These are phyloP conservation scores for Elymnias hypermnestra DNA, from an alignment of 1,140 invertebrate genomes.

Conservation along the genomic window DNA sequence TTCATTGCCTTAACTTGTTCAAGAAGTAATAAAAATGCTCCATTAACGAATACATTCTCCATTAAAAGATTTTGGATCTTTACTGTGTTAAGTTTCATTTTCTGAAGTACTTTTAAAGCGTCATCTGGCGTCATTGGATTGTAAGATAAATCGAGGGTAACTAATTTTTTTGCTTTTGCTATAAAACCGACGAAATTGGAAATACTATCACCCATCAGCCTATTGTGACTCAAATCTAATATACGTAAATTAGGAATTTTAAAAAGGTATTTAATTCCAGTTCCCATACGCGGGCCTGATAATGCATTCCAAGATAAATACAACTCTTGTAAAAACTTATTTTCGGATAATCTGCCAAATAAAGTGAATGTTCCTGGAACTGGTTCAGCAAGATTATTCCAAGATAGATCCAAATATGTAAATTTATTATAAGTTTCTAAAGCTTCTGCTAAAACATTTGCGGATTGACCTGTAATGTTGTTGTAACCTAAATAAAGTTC, in stretches of 20 bases:
- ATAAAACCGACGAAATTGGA: conserved; percentile 26
- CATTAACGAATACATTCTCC: conserved; percentile 41
- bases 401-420: conserved; percentile 64
- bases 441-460: conserved; percentile 43
- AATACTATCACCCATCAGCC: conserved; percentile 35
- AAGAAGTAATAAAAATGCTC: conserved; percentile 32
- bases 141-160: conserved; percentile 58
- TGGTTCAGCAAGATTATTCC: conserved; percentile 60
- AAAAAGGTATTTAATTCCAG: conserved; percentile 34
- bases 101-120: conserved; percentile 37
- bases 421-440: conserved; percentile 62
- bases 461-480: conserved; percentile 48
- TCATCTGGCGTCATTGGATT: conserved; percentile 63
- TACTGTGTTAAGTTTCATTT: conserved; percentile 32
- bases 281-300: conserved; percentile 28
- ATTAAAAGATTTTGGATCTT: conserved; percentile 43
- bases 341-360: conserved; percentile 31
- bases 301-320: conserved; percentile 54
- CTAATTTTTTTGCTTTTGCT: conserved; percentile 44
- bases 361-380: conserved; percentile 26
- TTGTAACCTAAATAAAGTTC: conserved; percentile 65
- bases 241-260: conserved; percentile 30
- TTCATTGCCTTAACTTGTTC: conserved; percentile 29
- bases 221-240: conserved; percentile 52
- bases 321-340: conserved; percentile 35